phyloP scores from a whole-genome alignment of 2,888 invertebrate species.

The Vanessa cardui region DNA sequence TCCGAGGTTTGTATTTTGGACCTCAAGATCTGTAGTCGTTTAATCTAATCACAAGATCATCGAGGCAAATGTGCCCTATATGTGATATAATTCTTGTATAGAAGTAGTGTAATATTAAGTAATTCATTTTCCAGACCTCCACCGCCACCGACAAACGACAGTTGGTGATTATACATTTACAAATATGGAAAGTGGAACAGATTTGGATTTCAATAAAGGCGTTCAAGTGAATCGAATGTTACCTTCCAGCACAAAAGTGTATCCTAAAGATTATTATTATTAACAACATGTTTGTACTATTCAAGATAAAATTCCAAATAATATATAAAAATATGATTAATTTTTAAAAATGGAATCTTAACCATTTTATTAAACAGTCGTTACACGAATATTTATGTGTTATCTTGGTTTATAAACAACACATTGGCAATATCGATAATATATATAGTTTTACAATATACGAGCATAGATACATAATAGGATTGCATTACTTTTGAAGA shows the following conservation, averaged over 20 bases:
- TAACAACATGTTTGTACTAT: slow-evolving; percentile 6
- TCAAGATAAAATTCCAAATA: not conserved
- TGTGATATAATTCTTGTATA: no score
- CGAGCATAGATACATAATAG: no score
- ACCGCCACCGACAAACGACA: slow-evolving; percentile 70
- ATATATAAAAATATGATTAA: not conserved
- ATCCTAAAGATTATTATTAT: slow-evolving; percentile 28
- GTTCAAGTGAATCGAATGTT: slow-evolving; percentile 27
- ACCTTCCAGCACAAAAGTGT: slow-evolving; percentile 36
- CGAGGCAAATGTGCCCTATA: no score
- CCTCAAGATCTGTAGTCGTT: no score
- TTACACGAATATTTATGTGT: no score
- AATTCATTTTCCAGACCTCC: slow-evolving; percentile 61
- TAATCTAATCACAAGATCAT: no score
- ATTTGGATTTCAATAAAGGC: slow-evolving; percentile 27
- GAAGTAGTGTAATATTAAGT: not conserved
- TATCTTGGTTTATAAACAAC: no score
- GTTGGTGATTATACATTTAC: slow-evolving; percentile 60
- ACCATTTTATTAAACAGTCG: no score
- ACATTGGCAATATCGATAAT: no score
- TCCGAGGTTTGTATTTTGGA: no score
- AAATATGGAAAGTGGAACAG: slow-evolving; percentile 34
- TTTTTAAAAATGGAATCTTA: not conserved
- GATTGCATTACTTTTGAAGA: no score
- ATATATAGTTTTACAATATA: no score